Evolutionary conservation across 37 sponge, comb jelly and placozoan genomes (phyloP), one percentile per base, ranked within the genome.

Genomic region (Geodia barretti): DNA sequence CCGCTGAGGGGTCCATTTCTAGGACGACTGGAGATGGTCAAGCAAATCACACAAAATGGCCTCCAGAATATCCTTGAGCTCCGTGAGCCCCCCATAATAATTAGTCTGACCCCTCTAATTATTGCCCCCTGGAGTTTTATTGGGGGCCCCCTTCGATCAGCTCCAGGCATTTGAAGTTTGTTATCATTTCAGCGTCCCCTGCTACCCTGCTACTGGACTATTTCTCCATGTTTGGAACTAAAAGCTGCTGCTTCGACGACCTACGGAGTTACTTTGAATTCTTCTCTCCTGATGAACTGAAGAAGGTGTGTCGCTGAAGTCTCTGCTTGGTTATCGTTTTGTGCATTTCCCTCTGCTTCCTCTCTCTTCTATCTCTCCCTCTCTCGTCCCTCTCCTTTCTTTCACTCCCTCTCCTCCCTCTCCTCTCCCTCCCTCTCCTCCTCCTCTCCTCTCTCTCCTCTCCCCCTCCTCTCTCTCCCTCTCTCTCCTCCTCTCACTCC

Each of bases 191-290:
- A 79, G 88, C 31, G 14, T 70, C 79, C 24, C 82, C 87, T 2
- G 41, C 24, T 4, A 73, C 36, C 3, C 54, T 82, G 43, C 54
- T 96, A n/a, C 31, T 85, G 58, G 82, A 84, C 62, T 93, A 91
- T 39, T 91, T 91, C 64, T 59, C 47, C 67, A 47, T 73, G 73
- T 96, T 93, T 76, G 89, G 92, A 1, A 72, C 75, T 4, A 89
- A 90, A 67, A 47, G 37, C 28, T 93, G 94, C 59, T 91, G 91
- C 62, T 93, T 78, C 81, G 93, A 92, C 33, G 97, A 96, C 76
- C 39, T 88, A 8, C 42, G 39, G 0, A 35, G 28, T n/a, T 92
- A 60, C 79, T 42, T 84, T 68, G 68, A 80, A 29, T 14, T 63
- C 17, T 79, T 84, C 24, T 38, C 59, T 2, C 25, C 30, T 0